Base-by-base conservation (phyloP, 2,888 invertebrate genomes). In the Netelia inedita region DNA sequence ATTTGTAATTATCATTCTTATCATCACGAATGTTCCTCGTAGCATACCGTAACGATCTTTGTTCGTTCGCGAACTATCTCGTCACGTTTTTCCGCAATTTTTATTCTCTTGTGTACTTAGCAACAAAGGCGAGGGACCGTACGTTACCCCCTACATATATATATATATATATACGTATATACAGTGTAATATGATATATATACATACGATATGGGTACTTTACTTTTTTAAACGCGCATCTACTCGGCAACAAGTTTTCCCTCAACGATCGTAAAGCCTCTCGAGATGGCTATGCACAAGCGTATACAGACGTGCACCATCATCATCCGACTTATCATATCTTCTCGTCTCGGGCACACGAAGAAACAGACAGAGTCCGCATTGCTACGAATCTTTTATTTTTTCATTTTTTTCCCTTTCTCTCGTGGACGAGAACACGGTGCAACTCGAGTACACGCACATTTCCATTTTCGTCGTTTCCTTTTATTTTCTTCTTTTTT, bases 261-360 rank as follows among this genome's bases (percentile, higher is more conserved):
- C 72, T 76, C 69, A 55, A 68, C 43, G 73, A 55, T 84, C 84
- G 66, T 80, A 75, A 79, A 83, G 73, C 57, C 75, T 75, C 71
- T 65, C 55, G 63, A 71, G 63, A 61, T 14, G 21, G 28, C n/a
- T 59, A 66, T 41, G 35, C 41, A 19, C 19, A 57, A 35, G 28
- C 28, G 43, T 46, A 53, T 65, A 55, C 79, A 73, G 46, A 59
- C 61, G 55, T 59, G 68, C 76, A 73, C 68, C 57, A 81, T 69
- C 84, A 81, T 84, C 84, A 69, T 81, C 21, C 57, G 55, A 72
- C 72, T 84, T 81, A 76, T 84, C 80, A 72, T 81, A 81, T 73
- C 16, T 74, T 68, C 71, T 61, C 28, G 66, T 72, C 57, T 53
- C 65, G 23, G 28, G 59, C 65, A 68, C 65, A 80, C 59, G 71